Base-by-base conservation (phyloP, 2,113 vertebrate species). In the Cynopterus brachyotis region DNA sequence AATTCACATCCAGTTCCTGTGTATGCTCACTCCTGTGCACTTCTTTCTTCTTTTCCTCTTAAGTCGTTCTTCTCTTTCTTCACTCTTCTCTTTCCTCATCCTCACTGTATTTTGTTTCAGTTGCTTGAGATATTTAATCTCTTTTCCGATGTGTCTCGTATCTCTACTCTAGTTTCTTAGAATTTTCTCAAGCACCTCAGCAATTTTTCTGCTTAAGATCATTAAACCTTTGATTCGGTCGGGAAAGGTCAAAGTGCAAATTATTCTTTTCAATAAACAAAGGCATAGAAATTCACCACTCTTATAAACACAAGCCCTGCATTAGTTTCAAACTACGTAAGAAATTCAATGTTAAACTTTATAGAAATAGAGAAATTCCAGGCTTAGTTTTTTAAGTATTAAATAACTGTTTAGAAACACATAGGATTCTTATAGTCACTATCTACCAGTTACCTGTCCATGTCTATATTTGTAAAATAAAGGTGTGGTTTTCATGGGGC, bases 251-350 rank as follows among this genome's bases (percentile, higher is more conserved):
- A 85, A 95, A 91, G 67, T 81, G 55, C 28, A 40, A 78, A 85
- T 42, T 82, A 78, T 24, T 72, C 13, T 47, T 87, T 59, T 26
- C 55, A 53, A 40, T 78, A 67, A 89, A 91, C 42, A 92, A 89
- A 35, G 45, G 24, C 30, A 47, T 28, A 67, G 47, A 94, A 73
- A 70, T 6, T 80, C 15, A 40, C 6, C 72, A 19, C 70, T 88
- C 6, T 17, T 67, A 1, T 42, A 79, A 92, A 94, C 16, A 76
- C 12, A 84, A 75, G 73, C 45, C 53, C 69, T n/a, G 24, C 2
- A 1, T 92, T 88, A 17, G 15, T 93, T 95, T 96, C 60, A 93
- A 93, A 94, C 72, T 55, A 81, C 5, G 42, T 16, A 69, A 79
- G 12, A 60, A 37, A 17, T 73, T 85, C 86, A 45, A 64, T 45